Conservation (phyloP, 2,113 vertebrate species). For the Nibea albiflora region DNA sequence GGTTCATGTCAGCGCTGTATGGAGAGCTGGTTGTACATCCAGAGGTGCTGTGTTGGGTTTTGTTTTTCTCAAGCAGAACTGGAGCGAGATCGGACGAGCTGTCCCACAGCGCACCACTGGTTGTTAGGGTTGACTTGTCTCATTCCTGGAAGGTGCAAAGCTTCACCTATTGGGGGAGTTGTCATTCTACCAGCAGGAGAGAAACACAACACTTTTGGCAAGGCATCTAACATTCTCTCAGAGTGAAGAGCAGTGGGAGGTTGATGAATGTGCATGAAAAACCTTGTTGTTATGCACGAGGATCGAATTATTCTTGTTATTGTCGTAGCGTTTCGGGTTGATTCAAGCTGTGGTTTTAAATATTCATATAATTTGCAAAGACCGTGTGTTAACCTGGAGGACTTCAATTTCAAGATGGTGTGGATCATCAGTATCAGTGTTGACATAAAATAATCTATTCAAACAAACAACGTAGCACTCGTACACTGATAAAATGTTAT, state of each 20-base stretch:
- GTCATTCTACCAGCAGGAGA: constrained; percentile 70
- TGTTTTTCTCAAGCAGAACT: constrained; percentile 49
- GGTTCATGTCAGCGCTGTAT: constrained; percentile 54
- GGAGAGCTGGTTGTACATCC: constrained; percentile 40
- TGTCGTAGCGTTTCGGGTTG: constrained; percentile 44
- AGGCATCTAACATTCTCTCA: constrained; percentile 53
- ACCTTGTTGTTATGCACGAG: constrained; percentile 64
- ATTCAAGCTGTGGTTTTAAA: constrained; percentile 74
- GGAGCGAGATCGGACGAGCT: constrained; percentile 29
- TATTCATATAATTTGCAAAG: constrained; percentile 63
- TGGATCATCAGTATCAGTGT: constrained; percentile 17
- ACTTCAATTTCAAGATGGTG: constrained; percentile 23
- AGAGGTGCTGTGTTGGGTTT: constrained; percentile 40
- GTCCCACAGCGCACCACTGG: constrained; percentile 47
- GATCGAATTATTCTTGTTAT: constrained; percentile 65
- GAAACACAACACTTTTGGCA: constrained; percentile 64
- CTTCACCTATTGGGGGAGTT: constrained; percentile 72
- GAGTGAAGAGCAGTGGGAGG: constrained; percentile 69
- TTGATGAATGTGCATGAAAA: constrained; percentile 70
- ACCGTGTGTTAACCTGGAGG: constrained; percentile 45
- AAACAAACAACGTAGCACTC: constrained; percentile 16
- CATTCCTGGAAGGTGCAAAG: constrained; percentile 70
- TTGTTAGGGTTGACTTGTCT: constrained; percentile 66
- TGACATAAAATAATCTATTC: constrained; percentile 12
- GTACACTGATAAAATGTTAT: not conserved